phyloP scores from a whole-genome alignment of 30 jellyfish, hydroid and myxozoan species.

The Mastigias papua region DNA sequence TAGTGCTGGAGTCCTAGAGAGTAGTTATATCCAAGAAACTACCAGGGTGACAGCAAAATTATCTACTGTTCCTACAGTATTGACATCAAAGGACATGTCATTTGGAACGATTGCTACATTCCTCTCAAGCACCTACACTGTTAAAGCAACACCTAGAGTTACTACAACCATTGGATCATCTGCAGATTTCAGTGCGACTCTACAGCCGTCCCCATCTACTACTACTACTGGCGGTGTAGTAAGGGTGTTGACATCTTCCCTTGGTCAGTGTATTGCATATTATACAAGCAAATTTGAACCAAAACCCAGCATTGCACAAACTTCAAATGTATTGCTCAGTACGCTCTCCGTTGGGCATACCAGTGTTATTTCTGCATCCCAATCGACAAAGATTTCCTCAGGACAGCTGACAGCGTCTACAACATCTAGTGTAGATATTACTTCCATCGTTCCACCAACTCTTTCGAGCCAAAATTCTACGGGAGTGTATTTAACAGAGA shows the following conservation, averaged over 20 bases:
- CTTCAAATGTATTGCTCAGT: background rate
- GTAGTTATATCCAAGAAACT: too few relatives aligned
- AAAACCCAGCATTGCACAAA: background rate
- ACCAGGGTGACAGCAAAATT: background rate
- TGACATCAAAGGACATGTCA: background rate
- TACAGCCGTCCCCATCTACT: background rate
- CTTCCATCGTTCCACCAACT: background rate
- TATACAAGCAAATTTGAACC: slow-evolving; percentile 4
- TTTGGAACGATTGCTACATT: background rate
- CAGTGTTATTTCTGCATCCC: background rate
- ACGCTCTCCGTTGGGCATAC: too few relatives aligned
- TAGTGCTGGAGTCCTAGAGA: too few relatives aligned
- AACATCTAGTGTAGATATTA: background rate
- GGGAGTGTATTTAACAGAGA: too few relatives aligned
- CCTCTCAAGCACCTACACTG: background rate
- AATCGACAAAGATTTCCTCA: background rate
- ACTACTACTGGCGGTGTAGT: background rate
- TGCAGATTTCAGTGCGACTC: background rate
- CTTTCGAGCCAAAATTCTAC: too few relatives aligned
- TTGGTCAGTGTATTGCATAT: slow-evolving; percentile 38
- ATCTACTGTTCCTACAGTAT: background rate
- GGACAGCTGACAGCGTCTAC: background rate
- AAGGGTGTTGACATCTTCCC: slow-evolving; percentile 17
- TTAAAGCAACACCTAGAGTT: background rate
- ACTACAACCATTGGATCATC: background rate